phyloP scores from a whole-genome alignment of 2,888 invertebrate species.

The Morinoia aosen region DNA sequence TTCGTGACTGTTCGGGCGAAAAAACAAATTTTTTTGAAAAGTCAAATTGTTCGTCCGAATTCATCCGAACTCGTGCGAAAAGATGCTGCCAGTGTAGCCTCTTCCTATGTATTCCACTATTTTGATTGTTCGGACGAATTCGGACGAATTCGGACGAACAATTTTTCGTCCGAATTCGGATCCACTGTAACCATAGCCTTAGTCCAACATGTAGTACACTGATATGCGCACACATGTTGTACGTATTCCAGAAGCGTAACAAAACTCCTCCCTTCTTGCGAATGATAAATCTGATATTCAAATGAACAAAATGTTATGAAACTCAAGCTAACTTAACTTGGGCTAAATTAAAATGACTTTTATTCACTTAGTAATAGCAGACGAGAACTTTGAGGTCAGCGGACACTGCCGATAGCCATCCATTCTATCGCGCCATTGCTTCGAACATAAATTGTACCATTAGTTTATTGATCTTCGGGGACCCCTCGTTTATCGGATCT shows the following conservation, averaged over 20 bases:
- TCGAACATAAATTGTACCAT: background rate
- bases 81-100: too few species aligned
- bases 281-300: background rate
- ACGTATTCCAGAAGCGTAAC: background rate
- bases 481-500: background rate
- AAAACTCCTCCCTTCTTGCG: background rate
- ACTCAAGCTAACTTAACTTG: background rate
- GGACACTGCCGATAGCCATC: background rate
- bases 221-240: background rate
- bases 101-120: too few species aligned
- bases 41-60: too few species aligned
- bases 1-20: too few species aligned
- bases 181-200: too few species aligned
- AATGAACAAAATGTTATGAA: background rate
- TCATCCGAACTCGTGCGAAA: too few species aligned
- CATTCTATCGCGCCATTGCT: background rate
- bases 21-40: too few species aligned
- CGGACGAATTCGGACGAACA: too few species aligned
- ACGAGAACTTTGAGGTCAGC: background rate
- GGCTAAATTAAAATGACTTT: background rate
- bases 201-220: background rate
- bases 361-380: background rate
- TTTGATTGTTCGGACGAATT: too few species aligned
- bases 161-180: too few species aligned
- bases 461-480: slow-evolving; percentile 15